Conservation (phyloP, 2,113 vertebrate species). For the Peucedramus taeniatus region DNA sequence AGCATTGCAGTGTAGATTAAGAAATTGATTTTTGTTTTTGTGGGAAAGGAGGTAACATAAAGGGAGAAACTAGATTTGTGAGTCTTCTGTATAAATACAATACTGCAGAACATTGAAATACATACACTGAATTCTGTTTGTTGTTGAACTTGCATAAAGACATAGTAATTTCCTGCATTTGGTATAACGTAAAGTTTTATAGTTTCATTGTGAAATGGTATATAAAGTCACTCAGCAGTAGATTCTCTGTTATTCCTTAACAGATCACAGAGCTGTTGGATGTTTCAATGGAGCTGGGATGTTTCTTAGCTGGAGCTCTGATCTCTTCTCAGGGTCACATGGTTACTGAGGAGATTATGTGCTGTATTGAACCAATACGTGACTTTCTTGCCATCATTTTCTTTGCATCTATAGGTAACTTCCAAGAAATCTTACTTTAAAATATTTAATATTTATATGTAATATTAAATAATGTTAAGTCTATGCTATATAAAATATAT, state of each 20-base stretch:
- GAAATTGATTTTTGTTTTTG: not conserved
- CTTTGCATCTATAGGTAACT: slow-evolving; percentile 94
- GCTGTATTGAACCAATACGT: slow-evolving; percentile 90
- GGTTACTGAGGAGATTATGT: slow-evolving; percentile 85
- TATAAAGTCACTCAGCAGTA: not conserved
- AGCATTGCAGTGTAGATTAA: not conserved
- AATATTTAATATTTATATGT: not conserved
- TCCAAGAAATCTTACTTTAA: not conserved
- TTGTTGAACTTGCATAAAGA: not conserved
- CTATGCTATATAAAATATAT: not conserved
- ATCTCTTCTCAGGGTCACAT: slow-evolving; percentile 94
- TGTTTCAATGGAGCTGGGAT: slow-evolving; percentile 97
- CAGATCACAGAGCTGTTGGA: slow-evolving; percentile 91
- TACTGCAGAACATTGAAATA: not conserved
- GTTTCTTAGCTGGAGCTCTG: slow-evolving; percentile 92
- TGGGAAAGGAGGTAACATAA: not conserved
- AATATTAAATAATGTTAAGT: not conserved
- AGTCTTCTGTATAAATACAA: not conserved
- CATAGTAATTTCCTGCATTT: not conserved
- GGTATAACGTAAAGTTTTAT: not conserved
- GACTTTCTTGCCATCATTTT: slow-evolving; percentile 98
- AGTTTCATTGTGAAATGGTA: not conserved
- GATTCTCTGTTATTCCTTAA: not conserved
- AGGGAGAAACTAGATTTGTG: not conserved
- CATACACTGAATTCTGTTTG: not conserved